phyloP scores from a whole-genome alignment of 2,113 vertebrate species.

The Microcebus griseorufus region DNA sequence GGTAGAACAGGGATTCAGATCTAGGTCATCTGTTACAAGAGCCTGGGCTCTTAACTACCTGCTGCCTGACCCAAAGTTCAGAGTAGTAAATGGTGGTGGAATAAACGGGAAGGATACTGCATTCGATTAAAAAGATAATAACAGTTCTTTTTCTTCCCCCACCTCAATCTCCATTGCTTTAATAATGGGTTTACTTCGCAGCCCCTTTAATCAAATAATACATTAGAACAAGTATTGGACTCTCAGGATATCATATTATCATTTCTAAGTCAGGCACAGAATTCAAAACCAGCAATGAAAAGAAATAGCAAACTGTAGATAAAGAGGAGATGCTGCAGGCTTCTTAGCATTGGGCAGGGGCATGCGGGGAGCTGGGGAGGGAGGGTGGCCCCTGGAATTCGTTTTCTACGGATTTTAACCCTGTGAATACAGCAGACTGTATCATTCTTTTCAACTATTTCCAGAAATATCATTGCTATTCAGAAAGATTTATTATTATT shows the following conservation, averaged over 20 bases:
- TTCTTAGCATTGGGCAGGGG: neutral
- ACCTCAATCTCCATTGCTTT: neutral
- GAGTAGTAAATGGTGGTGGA: neutral
- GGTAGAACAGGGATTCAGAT: neutral
- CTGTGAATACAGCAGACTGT: neutral
- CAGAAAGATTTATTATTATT: neutral
- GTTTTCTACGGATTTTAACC: neutral
- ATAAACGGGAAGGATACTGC: neutral
- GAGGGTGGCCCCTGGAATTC: neutral
- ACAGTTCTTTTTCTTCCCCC: neutral
- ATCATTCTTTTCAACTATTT: neutral
- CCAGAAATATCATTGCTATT: neutral
- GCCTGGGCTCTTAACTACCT: neutral
- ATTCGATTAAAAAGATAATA: neutral
- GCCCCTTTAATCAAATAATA: neutral
- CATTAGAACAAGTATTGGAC: neutral
- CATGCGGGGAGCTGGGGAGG: neutral
- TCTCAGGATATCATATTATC: neutral
- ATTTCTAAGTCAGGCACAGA: conserved; percentile 6
- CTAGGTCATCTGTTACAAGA: neutral
- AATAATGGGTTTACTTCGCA: neutral
- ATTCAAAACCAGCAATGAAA: neutral
- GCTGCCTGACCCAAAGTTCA: neutral
- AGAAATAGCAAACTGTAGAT: neutral
- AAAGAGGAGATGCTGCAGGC: neutral